Conservation (phyloP, 2,888 invertebrate genomes). For the Andricus curvator region DNA sequence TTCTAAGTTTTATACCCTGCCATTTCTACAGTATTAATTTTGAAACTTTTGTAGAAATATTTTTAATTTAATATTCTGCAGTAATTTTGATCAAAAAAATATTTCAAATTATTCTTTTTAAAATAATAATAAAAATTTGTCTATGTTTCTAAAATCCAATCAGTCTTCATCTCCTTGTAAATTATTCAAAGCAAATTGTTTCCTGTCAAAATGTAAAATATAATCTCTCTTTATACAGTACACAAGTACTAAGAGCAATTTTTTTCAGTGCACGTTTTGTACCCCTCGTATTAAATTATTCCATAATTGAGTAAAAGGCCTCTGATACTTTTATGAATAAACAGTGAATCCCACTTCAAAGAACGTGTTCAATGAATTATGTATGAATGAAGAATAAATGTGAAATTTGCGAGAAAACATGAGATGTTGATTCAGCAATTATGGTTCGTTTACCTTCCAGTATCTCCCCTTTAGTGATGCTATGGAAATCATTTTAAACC, state of each 20-base stretch:
- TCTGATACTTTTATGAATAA: conserved; percentile 34
- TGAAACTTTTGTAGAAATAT: not conserved
- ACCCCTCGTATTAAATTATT: conserved; percentile 5
- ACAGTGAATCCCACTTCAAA: not conserved
- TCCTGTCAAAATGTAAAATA: not conserved
- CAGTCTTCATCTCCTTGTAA: not conserved
- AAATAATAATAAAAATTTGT: not conserved
- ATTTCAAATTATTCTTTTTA: too few species aligned
- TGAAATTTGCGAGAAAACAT: not conserved
- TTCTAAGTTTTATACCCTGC: too few species aligned
- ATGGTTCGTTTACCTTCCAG: not conserved
- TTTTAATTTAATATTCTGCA: not conserved
- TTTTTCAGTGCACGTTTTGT: not conserved
- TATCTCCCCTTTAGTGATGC: conserved; percentile 6
- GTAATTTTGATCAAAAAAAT: not conserved
- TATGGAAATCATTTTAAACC: not conserved
- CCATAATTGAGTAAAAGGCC: conserved; percentile 21
- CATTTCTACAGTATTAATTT: too few species aligned
- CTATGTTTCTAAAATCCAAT: not conserved
- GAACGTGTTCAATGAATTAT: conserved; percentile 25
- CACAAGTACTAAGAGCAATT: not conserved
- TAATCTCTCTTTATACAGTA: not conserved
- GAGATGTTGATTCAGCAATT: not conserved
- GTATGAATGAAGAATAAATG: not conserved
- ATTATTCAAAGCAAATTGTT: conserved; percentile 19